phyloP scores from a whole-genome alignment of 2,797 vertebrate genomes.

The Acrossocheilus fasciatus region DNA sequence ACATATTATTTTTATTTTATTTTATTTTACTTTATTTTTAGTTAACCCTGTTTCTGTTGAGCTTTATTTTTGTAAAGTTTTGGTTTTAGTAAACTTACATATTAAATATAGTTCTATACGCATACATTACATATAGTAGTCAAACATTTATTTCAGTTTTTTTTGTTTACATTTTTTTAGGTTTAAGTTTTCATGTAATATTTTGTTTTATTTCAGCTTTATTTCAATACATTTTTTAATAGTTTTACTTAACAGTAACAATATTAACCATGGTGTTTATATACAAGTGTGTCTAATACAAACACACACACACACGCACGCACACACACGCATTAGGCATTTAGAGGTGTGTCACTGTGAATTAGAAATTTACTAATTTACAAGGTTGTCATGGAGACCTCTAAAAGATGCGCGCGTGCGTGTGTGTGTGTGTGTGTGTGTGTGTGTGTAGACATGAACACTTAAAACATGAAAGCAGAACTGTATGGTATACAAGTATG shows the following conservation, averaged over 20 bases:
- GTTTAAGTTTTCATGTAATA: neutral
- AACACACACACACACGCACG: slow-evolving; percentile 21
- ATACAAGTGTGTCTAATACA: neutral
- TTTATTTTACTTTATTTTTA: too few species aligned
- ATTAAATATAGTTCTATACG: too few species aligned
- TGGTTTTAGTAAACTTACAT: too few species aligned
- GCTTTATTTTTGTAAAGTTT: too few species aligned
- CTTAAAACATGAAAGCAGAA: slow-evolving; percentile 9
- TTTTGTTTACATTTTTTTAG: too few species aligned
- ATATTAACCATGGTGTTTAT: neutral
- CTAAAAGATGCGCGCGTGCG: neutral
- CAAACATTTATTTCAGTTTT: too few species aligned
- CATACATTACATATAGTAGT: too few species aligned
- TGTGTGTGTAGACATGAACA: neutral
- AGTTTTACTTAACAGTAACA: neutral
- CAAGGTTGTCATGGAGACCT: slow-evolving; percentile 6
- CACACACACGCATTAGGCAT: neutral
- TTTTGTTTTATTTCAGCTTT: neutral
- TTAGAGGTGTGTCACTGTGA: neutral
- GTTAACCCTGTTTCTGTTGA: too few species aligned
- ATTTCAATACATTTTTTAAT: neutral
- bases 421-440: neutral
- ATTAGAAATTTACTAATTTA: neutral
- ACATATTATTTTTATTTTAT: too few species aligned
- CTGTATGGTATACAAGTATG: neutral